phyloP scores from a whole-genome alignment of 2,113 vertebrate species.

The Chionis minor region DNA sequence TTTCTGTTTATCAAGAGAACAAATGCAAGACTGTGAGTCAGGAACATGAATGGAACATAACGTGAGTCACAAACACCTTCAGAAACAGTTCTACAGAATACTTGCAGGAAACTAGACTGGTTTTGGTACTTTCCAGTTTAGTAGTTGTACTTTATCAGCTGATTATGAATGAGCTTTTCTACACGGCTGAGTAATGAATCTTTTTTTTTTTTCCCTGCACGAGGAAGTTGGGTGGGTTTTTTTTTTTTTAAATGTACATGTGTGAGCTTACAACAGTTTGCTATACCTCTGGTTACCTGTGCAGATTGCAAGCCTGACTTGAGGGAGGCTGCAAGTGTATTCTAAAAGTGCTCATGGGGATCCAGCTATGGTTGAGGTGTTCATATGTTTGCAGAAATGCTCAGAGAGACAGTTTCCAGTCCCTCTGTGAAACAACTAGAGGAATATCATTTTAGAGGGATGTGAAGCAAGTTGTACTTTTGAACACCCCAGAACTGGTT shows the following conservation, averaged over 20 bases:
- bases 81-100: background rate
- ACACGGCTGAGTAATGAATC: background rate
- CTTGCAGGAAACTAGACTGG: background rate
- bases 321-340: background rate
- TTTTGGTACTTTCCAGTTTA: background rate
- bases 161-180: background rate
- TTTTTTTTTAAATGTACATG: background rate
- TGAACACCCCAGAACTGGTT: background rate
- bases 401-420: background rate
- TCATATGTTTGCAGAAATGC: background rate
- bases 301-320: background rate
- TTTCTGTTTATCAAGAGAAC: background rate
- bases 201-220: background rate
- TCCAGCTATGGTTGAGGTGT: background rate
- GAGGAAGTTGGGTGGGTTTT: background rate
- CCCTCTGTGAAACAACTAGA: background rate
- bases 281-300: background rate
- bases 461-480: background rate
- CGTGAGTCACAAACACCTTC: background rate
- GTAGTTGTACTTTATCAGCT: background rate
- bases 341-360: background rate
- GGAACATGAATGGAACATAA: background rate
- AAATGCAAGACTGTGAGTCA: background rate
- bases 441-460: background rate
- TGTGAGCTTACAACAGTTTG: background rate